Evolutionary conservation across 2,888 invertebrate species (phyloP), one percentile per base, ranked within the genome.

Genomic region (Apomyelois bistriatella): DNA sequence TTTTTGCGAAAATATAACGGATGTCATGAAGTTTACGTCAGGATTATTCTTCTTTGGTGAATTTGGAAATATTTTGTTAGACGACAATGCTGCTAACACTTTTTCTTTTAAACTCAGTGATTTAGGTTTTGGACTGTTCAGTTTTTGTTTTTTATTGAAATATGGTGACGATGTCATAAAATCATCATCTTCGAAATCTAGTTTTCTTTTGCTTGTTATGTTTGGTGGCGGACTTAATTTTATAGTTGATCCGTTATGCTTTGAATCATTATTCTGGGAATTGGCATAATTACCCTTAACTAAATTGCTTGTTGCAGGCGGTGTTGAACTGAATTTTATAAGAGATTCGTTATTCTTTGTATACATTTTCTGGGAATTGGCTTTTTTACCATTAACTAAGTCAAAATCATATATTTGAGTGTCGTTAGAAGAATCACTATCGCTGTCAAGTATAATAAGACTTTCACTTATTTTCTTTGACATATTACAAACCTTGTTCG

Each of bases 391-490:
- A 53, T 57, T 55, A 48, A 52, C 56, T 6, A 46, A 46, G 32
- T 46, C 46, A 32, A 3, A 46, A 15, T 76, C 70, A 59, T 80
- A 79, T 53, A 66, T 55, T 61, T 74, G 65, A 3, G 80, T 82
- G 16, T 66, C 67, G 46, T 82, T 72, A 47, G 76, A 75, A n/a
- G 70, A 74, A 54, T 87, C 85, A 58, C 82, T 82, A 52, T 88
- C 89, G 57, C 86, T 88, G 28, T 87, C 86, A 10, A 83, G 55
- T 55, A 88, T 75, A 28, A 87, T 79, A 10, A 88, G 65, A 55
- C 81, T 84, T 46, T 64, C 65, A 35, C 46, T 61, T 53, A 58
- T 72, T 30, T 65, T 69, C 6, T 40, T 52, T 48, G 68, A 55
- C 1, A 62, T 56, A 46, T 57, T 43, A 22, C 52, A 52, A 43